A percentile compares a stretch with the other conserved stretches of the same genome.
phyloP scores from a whole-genome alignment of 2,113 vertebrate species.

The Rhinichthys klamathensis region DNA sequence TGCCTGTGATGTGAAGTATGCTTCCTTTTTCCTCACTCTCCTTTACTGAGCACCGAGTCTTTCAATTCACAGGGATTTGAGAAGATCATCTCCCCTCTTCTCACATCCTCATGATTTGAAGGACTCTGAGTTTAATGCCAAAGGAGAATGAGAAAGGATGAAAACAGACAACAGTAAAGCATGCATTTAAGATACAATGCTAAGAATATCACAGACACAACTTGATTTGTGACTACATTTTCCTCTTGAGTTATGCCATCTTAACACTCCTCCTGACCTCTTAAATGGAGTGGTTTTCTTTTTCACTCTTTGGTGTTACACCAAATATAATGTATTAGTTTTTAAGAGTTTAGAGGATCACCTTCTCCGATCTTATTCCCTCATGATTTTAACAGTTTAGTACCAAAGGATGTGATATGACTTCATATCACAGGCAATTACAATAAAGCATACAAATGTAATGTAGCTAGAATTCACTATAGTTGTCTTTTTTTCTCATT shows the following conservation, averaged over 20 bases:
- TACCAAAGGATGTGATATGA: background rate
- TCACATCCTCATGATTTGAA: background rate
- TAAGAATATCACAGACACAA: background rate
- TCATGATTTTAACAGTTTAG: background rate
- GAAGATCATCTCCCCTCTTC: background rate
- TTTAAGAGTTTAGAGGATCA: background rate
- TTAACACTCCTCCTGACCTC: background rate
- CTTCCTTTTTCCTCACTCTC: background rate
- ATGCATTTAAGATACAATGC: background rate
- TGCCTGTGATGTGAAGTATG: background rate
- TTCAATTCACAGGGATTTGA: background rate
- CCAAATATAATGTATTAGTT: background rate
- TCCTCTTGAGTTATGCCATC: too few relatives aligned
- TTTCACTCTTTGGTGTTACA: background rate
- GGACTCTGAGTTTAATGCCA: background rate
- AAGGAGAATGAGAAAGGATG: background rate
- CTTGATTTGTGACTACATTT: background rate
- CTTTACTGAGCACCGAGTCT: background rate
- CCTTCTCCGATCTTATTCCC: background rate
- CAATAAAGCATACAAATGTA: background rate
- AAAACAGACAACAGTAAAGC: background rate
- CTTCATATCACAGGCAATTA: background rate
- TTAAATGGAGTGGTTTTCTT: background rate
- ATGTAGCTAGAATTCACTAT: background rate
- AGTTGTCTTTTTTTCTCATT: background rate